Base-by-base conservation (phyloP, 1,140 invertebrate genomes). In the Solenopsis fugax region DNA sequence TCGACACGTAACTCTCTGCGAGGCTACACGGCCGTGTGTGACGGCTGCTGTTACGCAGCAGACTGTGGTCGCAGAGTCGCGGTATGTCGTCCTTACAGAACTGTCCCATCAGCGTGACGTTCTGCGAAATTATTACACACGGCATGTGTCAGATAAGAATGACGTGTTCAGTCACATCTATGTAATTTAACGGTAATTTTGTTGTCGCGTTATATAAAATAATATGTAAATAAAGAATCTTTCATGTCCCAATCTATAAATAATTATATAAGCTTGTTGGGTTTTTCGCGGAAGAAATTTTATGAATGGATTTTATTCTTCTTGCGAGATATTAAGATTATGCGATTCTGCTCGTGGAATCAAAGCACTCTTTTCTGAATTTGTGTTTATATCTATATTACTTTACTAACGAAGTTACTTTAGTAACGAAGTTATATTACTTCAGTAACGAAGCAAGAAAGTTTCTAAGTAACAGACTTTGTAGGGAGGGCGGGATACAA, bases 1-100 rank as follows among this genome's bases (percentile, higher is more conserved):
- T 96, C 0, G 97, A 98, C 3, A 98, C 96, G 95, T 98, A 98
- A 93, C 97, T 98, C 92, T 98, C 97, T 0, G 96, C 95, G 1
- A 97, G 96, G 7, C 97, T 96, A 89, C 97, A 98, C 0, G 97
- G 97, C 45, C 97, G 94, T 0, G 97, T 97, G 34, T 96, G 96
- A 72, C 97, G 95, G n/a, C 97, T 97, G 29, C 96, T 96, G 92
- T 97, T 97, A 4, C 96, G 96, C 13, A 98, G 94, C 2, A 98
- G 94, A n/a, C 97, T 96, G 90, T 97, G 97, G 89, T 97, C 97
- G 91, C 97, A 98, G 0, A 98, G 94, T 60, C 96, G 94, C 0
- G 97, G 97, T 5, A 97, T 96, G 87, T 97, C 97, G 89, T 97
- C 97, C 84, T 97, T 97, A 91, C 97, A 97, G 90, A 97, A 97